Evolutionary conservation across 2,113 vertebrate genomes (phyloP).

Genomic region (Barnardius zonarius): DNA sequence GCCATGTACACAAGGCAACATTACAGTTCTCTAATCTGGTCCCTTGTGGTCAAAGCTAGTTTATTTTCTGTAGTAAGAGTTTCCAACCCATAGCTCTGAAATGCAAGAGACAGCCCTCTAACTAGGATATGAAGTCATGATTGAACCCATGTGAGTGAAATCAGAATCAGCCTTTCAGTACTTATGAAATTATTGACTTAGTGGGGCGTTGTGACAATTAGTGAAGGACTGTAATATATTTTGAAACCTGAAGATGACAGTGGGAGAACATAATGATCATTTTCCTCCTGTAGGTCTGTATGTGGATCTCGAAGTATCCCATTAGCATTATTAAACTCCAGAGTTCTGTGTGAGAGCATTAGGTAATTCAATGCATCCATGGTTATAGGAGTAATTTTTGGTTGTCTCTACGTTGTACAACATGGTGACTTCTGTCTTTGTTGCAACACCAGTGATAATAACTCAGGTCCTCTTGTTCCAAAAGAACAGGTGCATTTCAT

Average conservation of each 20-base stretch:
- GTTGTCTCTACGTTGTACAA: background rate
- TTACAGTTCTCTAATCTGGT: background rate
- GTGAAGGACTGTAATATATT: constrained; percentile 56
- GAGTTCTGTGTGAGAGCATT: background rate
- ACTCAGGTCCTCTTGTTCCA: background rate
- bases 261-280: constrained; percentile 29
- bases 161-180: background rate
- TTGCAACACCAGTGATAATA: background rate
- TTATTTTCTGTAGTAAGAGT: background rate
- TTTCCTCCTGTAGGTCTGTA: constrained; percentile 3
- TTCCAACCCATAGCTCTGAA: background rate
- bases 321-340: constrained; percentile 50
- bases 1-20: background rate
- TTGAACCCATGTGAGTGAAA: background rate
- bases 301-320: constrained; percentile 12
- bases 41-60: background rate
- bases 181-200: background rate
- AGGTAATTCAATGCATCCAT: background rate
- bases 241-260: constrained; percentile 36
- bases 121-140: rapidly evolving
- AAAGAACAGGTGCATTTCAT: background rate
- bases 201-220: constrained; percentile 27
- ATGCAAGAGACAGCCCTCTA: background rate
- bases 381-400: constrained; percentile 5
- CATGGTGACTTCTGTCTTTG: background rate